Evolutionary conservation across 2,888 invertebrate species (phyloP).

Genomic region (Drosophila macrospina): DNA sequence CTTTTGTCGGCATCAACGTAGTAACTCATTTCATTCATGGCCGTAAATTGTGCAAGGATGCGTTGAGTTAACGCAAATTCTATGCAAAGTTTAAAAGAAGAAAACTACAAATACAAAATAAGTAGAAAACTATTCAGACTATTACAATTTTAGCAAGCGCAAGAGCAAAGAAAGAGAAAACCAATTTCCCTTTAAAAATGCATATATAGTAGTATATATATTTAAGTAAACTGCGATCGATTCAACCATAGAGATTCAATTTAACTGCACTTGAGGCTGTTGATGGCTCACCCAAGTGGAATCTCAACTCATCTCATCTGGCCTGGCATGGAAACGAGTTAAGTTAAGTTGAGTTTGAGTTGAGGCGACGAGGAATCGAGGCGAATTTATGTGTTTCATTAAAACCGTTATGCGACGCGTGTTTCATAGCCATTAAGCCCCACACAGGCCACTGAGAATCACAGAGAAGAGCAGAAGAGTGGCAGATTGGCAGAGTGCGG

Average conservation of each 20-base stretch:
- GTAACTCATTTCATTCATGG: slow-evolving; percentile 76
- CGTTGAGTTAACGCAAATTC: slow-evolving; percentile 29
- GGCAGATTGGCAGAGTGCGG: slow-evolving; percentile 9
- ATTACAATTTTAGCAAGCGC: neutral
- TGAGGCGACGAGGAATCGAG: slow-evolving; percentile 47
- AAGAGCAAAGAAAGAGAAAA: neutral
- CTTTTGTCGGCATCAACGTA: slow-evolving; percentile 75
- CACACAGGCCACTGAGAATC: slow-evolving; percentile 18
- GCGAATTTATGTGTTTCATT: slow-evolving; percentile 78
- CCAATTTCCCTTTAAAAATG: no score
- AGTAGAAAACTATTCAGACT: slow-evolving; percentile 11
- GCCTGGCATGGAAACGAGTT: neutral
- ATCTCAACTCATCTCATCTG: slow-evolving; percentile 21
- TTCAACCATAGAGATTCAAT: slow-evolving; percentile 26
- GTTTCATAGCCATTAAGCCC: slow-evolving; percentile 71
- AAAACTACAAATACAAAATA: neutral
- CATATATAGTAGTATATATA: no score
- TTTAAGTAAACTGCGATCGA: slow-evolving; percentile 52
- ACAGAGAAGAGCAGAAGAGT: slow-evolving; percentile 9
- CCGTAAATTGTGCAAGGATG: slow-evolving; percentile 71
- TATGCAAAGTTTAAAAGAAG: slow-evolving; percentile 32
- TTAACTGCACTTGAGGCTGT: slow-evolving; percentile 43
- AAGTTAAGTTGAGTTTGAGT: slow-evolving; percentile 13
- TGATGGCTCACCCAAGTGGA: slow-evolving; percentile 69
- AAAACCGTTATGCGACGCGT: slow-evolving; percentile 77